Base-by-base conservation (phyloP, 2,888 invertebrate species). In the Furcula furcula region DNA sequence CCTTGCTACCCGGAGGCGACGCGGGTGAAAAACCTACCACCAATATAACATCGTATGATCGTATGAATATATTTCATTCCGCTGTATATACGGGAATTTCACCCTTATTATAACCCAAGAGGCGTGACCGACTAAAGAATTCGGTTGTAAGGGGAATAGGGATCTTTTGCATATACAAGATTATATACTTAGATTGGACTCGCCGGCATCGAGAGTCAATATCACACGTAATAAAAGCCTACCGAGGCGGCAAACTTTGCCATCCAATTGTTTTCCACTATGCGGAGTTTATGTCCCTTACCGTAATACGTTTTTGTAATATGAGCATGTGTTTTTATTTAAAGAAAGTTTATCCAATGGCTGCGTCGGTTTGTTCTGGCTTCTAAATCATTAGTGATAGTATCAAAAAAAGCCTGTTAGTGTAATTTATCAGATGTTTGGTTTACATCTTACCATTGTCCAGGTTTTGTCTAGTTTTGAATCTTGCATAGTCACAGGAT, bases 81-180 rank as follows among this genome's bases (percentile, higher is more conserved):
- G 64, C 68, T 68, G 73, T 72, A 68, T 74, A 72, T 75, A 66
- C 55, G 55, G 60, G 65, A 71, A 71, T 65, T 71, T 63, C 55
- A 61, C 67, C 69, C 66, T 69, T 79, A 70, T 76, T 77, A 75
- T 73, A 71, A 74, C 67, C 67, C 65, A 52, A 63, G 68, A 72
- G 72, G 73, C 77, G 77, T 77, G 79, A 77, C 76, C 71, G 75
- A 69, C 72, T 63, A 73, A 55, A 74, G 73, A 75, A 76, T 80
- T 76, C 59, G 67, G 63, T 71, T 73, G 74, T 72, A 70, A 71
- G 72, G n/a, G 74, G 74, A 67, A 71, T 67, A 70, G 67, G 70
- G 69, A 68, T 69, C 68, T 79, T 83, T 81, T 81, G 72, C 81
- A 81, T 83, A 77, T 74, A 79, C 76, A 74, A 72, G 76, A 76